A percentile compares a stretch with the other conserved stretches of the same genome.
Evolutionary conservation across 2,113 vertebrate species (phyloP).

Genomic region (Saccopteryx leptura): DNA sequence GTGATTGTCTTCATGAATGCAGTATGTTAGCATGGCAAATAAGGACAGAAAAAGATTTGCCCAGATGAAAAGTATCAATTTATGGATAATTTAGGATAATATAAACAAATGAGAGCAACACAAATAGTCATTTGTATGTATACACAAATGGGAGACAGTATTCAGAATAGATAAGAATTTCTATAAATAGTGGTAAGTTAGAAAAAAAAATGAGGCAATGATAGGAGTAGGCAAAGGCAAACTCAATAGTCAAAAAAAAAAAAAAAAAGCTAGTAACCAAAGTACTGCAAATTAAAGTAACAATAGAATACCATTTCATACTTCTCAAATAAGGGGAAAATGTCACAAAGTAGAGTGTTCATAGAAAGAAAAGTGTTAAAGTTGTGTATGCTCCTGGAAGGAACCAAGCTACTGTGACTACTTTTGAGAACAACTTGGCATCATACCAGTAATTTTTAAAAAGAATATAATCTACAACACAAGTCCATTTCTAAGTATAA

Average conservation of each 20-base stretch:
- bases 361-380: neutral
- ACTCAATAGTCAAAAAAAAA: neutral
- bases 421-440: neutral
- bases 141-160: neutral
- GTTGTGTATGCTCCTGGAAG: neutral
- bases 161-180: neutral
- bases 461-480: neutral
- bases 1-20: neutral
- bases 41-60: neutral
- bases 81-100: neutral
- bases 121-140: neutral
- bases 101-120: neutral
- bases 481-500: neutral
- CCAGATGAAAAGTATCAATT: neutral
- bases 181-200: neutral
- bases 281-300: neutral
- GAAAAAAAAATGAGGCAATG: neutral
- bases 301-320: neutral
- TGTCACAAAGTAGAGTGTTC: neutral
- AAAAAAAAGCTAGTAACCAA: neutral
- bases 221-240: neutral
- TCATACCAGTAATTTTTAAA: neutral
- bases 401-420: neutral
- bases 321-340: neutral
- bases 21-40: neutral